Evolutionary conservation across 2,113 vertebrate species (phyloP).

Genomic region (Myocastor coypus): DNA sequence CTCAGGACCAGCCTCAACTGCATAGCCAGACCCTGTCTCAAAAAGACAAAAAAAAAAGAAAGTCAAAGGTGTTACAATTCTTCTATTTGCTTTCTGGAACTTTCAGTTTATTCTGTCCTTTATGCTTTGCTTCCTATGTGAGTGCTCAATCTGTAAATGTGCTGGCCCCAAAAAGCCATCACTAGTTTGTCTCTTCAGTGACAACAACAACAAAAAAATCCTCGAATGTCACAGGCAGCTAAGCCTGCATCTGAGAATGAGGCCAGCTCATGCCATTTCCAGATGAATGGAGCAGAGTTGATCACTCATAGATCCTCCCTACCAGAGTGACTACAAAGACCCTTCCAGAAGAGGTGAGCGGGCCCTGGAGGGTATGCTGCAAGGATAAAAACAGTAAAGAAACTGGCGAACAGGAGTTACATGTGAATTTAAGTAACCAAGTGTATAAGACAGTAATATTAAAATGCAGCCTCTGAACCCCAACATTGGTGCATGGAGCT

Average conservation of each 20-base stretch:
- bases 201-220: neutral
- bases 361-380: neutral
- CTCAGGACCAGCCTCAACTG: too few relatives aligned
- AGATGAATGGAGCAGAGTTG: neutral
- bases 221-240: neutral
- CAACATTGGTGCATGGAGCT: neutral
- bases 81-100: neutral
- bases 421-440: neutral
- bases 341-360: neutral
- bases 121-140: neutral
- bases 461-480: neutral
- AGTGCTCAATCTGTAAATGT: neutral
- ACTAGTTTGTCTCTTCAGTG: neutral
- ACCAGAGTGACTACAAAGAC: neutral
- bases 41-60: too few relatives aligned
- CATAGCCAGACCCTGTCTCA: too few relatives aligned
- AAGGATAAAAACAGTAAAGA: neutral
- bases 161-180: neutral
- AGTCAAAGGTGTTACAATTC: neutral
- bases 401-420: neutral
- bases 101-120: neutral
- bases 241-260: neutral
- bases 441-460: neutral
- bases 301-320: accelerated
- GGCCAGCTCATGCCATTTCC: neutral